A percentile compares a stretch with the other conserved stretches of the same genome.
phyloP scores from a whole-genome alignment of 2,797 vertebrate species.

The Vireo griseus region DNA sequence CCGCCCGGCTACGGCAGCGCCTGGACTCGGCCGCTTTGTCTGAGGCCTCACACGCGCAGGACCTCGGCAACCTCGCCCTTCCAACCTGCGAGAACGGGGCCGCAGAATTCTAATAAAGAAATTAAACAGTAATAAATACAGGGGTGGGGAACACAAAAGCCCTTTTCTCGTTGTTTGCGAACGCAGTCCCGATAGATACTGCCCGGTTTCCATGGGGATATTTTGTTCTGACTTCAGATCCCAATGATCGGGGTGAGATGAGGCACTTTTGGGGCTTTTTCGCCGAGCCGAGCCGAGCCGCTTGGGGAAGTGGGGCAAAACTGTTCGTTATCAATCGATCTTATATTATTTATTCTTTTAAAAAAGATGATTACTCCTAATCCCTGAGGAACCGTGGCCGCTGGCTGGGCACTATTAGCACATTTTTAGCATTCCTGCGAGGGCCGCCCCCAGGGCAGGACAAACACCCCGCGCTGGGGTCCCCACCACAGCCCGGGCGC shows the following conservation, averaged over 20 bases:
- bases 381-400: slow-evolving; percentile 32
- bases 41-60: slow-evolving; percentile 27
- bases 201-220: slow-evolving; percentile 75
- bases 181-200: slow-evolving; percentile 67
- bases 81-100: neutral
- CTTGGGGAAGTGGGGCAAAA: neutral
- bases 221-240: slow-evolving; percentile 62
- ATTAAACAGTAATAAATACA: slow-evolving; percentile 64
- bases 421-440: slow-evolving; percentile 46
- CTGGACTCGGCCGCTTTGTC: slow-evolving; percentile 37
- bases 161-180: slow-evolving; percentile 40
- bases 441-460: neutral
- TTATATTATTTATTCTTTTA: neutral
- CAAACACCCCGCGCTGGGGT: neutral
- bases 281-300: neutral
- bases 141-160: slow-evolving; percentile 53
- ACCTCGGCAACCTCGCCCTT: neutral
- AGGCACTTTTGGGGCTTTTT: neutral
- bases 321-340: neutral
- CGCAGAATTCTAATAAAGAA: neutral
- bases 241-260: slow-evolving; percentile 16
- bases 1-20: neutral
- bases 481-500: fast-evolving
- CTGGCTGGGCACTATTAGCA: slow-evolving; percentile 31
- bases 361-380: slow-evolving; percentile 23